Evolutionary conservation across 1,140 invertebrate genomes (phyloP).

Genomic region (Hylyphantes graminicola): DNA sequence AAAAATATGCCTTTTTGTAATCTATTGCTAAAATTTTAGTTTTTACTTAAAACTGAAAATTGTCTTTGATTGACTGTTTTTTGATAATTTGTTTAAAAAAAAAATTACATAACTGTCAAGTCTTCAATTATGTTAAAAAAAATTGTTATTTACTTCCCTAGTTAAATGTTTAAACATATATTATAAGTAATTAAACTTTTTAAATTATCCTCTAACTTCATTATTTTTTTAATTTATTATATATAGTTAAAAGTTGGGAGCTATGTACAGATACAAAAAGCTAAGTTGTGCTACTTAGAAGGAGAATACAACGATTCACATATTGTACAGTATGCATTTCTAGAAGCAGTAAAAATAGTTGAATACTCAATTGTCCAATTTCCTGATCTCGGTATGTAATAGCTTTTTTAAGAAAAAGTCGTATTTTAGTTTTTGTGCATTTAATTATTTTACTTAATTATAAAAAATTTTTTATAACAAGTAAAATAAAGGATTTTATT

Average conservation of each 20-base stretch:
- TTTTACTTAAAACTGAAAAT: too few species aligned
- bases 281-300: slow-evolving; percentile 54
- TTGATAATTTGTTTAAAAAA: too few species aligned
- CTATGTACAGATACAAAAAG: slow-evolving; percentile 38
- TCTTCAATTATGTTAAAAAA: too few species aligned
- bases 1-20: too few species aligned
- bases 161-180: neutral
- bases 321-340: slow-evolving; percentile 54
- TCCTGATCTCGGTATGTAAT: slow-evolving; percentile 44
- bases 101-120: too few species aligned
- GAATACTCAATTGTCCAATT: slow-evolving; percentile 29
- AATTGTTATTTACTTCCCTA: too few species aligned
- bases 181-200: neutral
- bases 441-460: neutral
- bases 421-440: neutral
- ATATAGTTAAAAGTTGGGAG: slow-evolving; percentile 52
- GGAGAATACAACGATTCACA: slow-evolving; percentile 57
- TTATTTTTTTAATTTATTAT: slow-evolving; percentile 1
- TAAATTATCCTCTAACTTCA: neutral
- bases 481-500: too few species aligned
- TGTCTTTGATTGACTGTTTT: too few species aligned
- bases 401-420: neutral
- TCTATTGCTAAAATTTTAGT: too few species aligned
- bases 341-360: slow-evolving; percentile 49
- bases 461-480: too few species aligned